A percentile compares a stretch with the other conserved stretches of the same genome.
These are phyloP conservation scores for Bos indicus DNA, from an alignment of 2,113 vertebrate species.

Conservation along the genomic window DNA sequence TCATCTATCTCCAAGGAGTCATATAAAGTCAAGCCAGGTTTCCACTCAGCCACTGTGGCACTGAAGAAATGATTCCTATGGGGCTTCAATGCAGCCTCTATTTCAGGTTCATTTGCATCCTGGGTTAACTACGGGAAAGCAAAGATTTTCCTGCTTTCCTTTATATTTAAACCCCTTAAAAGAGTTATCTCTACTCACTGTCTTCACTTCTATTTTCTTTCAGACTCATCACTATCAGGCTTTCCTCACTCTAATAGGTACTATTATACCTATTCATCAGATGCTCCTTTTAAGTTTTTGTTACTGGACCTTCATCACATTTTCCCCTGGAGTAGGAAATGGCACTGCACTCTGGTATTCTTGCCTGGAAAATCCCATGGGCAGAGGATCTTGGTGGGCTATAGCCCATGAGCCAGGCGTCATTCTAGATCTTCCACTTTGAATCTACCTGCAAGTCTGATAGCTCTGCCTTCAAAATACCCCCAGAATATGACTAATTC, in stretches of 20 bases:
- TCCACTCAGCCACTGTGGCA: background rate
- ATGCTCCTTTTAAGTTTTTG: background rate
- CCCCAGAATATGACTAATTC: background rate
- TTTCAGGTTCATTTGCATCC: background rate
- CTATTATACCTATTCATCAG: background rate
- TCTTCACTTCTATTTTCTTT: background rate
- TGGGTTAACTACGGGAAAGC: background rate
- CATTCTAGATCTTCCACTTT: background rate
- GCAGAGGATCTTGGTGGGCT: background rate
- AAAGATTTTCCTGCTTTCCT: background rate
- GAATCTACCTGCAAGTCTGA: background rate
- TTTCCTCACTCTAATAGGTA: background rate
- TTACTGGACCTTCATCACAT: background rate
- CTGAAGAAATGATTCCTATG: background rate
- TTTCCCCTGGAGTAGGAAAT: background rate
- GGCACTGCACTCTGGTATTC: fast-evolving
- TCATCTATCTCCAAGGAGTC: background rate
- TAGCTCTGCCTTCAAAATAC: background rate
- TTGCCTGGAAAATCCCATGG: background rate
- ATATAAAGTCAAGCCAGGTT: background rate
- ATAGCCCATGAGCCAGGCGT: background rate
- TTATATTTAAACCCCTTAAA: background rate
- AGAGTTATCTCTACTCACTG: background rate
- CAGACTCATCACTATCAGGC: background rate
- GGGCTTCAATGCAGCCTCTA: background rate